These are phyloP conservation scores for Actinemys pallida DNA, from an alignment of 2,113 vertebrate species.

Conservation along the genomic window DNA sequence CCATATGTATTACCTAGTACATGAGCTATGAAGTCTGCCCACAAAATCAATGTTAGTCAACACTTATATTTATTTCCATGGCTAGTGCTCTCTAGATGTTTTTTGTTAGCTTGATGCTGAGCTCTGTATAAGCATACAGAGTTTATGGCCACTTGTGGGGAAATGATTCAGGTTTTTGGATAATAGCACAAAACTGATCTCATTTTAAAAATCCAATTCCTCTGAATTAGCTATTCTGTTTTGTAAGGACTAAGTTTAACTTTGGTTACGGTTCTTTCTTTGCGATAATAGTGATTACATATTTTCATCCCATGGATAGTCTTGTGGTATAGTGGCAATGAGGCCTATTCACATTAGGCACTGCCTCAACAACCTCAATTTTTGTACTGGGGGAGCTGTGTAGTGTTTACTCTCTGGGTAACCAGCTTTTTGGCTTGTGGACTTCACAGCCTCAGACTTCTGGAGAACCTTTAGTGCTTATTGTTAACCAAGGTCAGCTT, in stretches of 20 bases:
- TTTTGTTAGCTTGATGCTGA: neutral
- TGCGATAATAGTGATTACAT: neutral
- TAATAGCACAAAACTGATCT: neutral
- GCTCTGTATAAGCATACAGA: neutral
- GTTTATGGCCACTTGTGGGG: neutral
- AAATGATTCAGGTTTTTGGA: neutral
- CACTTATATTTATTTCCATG: neutral
- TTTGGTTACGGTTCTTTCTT: neutral
- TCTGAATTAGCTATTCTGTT: neutral
- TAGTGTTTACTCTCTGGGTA: neutral
- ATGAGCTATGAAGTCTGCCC: neutral
- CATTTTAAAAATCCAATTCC: neutral
- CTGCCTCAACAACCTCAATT: neutral
- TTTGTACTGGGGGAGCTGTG: neutral
- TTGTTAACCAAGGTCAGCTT: neutral
- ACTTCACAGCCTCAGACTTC: neutral
- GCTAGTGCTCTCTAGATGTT: neutral
- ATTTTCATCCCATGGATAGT: neutral
- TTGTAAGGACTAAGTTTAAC: neutral
- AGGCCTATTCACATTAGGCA: neutral
- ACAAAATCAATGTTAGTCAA: neutral
- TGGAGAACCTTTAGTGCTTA: neutral
- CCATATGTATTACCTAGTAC: neutral
- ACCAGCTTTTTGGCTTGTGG: neutral
- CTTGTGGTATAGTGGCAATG: neutral